These are phyloP conservation scores for Petrosia ficiformis DNA, from an alignment of 37 sponge, comb jelly and placozoan species.

Conservation along the genomic window DNA sequence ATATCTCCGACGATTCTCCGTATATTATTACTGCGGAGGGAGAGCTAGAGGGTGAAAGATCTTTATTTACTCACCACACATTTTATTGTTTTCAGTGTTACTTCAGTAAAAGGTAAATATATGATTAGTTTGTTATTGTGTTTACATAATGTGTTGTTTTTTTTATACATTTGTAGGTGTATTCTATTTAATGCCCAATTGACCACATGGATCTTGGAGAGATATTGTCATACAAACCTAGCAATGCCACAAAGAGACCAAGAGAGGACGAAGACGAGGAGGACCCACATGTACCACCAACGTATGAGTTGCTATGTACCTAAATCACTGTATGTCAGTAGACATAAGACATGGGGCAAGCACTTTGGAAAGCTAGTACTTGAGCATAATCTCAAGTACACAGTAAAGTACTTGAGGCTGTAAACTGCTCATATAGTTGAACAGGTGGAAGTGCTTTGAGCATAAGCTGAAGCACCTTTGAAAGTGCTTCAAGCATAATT, in stretches of 20 bases:
- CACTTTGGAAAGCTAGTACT: no score
- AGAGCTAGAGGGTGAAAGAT: no score
- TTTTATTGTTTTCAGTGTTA: not conserved
- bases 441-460: no score
- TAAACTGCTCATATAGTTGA: no score
- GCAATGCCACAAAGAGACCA: constrained; percentile 9
- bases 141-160: not conserved
- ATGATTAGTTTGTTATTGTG: no score
- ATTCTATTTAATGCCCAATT: not conserved
- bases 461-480: no score
- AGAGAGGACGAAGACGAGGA: constrained; percentile 23
- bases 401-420: no score
- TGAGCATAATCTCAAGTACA: no score
- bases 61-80: not conserved
- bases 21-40: no score
- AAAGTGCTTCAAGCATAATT: no score
- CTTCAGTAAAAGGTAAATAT: no score
- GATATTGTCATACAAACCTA: constrained; percentile 59
- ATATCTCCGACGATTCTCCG: no score
- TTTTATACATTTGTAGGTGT: not conserved
- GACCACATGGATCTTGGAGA: constrained; percentile 65
- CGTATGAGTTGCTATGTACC: not conserved
- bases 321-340: constrained; percentile 2
- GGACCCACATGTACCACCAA: constrained; percentile 2
- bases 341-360: not conserved